A percentile compares a stretch with the other conserved stretches of the same genome.
phyloP scores from a whole-genome alignment of 2,113 vertebrate species.

The Mesoclemmys tuberculata region DNA sequence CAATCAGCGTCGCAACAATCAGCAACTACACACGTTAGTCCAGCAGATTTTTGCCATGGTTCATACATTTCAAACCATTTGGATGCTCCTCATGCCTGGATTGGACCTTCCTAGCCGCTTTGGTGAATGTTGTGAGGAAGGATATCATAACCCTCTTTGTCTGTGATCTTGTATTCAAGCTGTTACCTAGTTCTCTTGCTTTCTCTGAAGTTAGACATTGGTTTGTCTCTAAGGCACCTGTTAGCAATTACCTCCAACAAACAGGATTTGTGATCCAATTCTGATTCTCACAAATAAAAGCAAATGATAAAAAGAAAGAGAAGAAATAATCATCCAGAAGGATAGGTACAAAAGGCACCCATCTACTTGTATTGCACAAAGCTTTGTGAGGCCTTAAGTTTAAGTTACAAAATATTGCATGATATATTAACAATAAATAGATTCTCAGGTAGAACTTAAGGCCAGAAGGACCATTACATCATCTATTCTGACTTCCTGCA shows the following conservation, averaged over 20 bases:
- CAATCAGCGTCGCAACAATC: background rate
- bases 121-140: background rate
- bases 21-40: background rate
- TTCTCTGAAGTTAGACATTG: background rate
- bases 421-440: slow-evolving; percentile 1
- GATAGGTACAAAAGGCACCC: background rate
- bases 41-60: background rate
- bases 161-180: background rate
- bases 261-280: background rate
- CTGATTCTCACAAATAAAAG: background rate
- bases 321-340: background rate
- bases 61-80: background rate
- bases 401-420: background rate
- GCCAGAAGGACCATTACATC: background rate
- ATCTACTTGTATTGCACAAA: background rate
- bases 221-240: background rate
- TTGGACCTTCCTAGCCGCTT: background rate
- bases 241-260: background rate
- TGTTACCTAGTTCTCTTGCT: background rate
- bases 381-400: background rate
- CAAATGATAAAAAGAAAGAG: background rate
- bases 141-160: background rate
- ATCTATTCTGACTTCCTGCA: background rate
- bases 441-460: background rate
- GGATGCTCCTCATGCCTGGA: background rate